A percentile compares a stretch with the other conserved stretches of the same genome.
Conservation (phyloP, 2,888 invertebrate species). For the Tortricodes alternella region DNA sequence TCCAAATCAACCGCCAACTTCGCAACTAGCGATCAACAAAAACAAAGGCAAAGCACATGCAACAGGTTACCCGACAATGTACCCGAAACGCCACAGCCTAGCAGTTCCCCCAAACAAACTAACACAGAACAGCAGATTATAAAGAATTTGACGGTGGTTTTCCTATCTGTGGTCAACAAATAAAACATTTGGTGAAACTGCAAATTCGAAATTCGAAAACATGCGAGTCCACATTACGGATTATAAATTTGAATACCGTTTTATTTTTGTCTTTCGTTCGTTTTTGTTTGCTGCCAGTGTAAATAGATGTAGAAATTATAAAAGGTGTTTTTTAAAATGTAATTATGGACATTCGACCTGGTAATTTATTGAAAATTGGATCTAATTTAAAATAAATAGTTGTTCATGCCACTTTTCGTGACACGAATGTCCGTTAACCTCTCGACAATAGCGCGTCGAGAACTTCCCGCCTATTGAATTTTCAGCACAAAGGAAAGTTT, state of each 20-base stretch:
- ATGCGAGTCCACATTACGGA: conserved; percentile 36
- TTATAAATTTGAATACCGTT: conserved; percentile 35
- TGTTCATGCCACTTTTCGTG: conserved; percentile 8
- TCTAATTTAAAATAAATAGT: conserved; percentile 17
- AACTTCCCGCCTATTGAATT: conserved; percentile 74
- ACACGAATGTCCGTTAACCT: conserved; percentile 49
- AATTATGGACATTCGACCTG: neutral
- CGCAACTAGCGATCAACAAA: conserved; percentile 61
- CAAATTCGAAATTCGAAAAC: conserved; percentile 47
- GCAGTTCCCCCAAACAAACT: conserved; percentile 9
- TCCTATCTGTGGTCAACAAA: conserved; percentile 38
- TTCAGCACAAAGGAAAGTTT: conserved; percentile 75
- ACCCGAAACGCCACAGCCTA: conserved; percentile 7
- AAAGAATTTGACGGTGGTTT: conserved; percentile 25
- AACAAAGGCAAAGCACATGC: conserved; percentile 75
- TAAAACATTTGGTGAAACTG: conserved; percentile 26
- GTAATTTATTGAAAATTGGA: neutral
- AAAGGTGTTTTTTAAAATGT: neutral
- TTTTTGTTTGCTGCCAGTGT: neutral
- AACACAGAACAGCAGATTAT: conserved; percentile 29
- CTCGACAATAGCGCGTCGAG: conserved; percentile 56
- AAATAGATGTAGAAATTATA: neutral
- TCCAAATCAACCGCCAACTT: conserved; percentile 47
- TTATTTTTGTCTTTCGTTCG: neutral
- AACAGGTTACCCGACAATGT: conserved; percentile 48